These are phyloP conservation scores for Eumaeus atala DNA, from an alignment of 1,140 invertebrate genomes.

Conservation along the genomic window DNA sequence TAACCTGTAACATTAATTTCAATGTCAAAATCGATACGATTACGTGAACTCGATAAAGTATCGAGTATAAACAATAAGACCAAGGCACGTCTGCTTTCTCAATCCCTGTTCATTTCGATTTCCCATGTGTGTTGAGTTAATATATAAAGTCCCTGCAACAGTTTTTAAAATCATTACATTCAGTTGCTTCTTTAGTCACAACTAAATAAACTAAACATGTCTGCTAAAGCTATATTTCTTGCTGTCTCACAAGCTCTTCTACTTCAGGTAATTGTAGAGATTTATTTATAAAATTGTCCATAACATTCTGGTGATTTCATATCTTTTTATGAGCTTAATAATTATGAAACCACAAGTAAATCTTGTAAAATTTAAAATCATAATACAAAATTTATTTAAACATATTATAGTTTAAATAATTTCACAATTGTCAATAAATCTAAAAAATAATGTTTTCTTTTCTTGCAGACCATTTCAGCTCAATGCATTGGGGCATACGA, in stretches of 20 bases:
- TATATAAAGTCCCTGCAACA: no score
- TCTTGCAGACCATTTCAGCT: conserved; percentile 14
- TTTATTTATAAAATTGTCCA: background rate
- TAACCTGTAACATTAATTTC: no score
- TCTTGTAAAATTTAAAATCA: background rate
- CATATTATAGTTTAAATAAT: background rate
- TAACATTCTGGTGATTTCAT: background rate
- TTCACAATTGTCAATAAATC: background rate
- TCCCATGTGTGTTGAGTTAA: no score
- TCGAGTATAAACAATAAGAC: no score
- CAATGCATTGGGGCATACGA: conserved; percentile 19
- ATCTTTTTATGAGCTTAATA: background rate
- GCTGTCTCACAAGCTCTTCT: background rate
- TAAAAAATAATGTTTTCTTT: background rate
- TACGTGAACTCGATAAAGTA: no score
- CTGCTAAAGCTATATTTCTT: background rate
- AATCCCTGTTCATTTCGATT: no score
- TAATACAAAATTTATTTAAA: background rate
- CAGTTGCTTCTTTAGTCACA: no score
- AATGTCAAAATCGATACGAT: no score
- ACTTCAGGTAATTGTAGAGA: background rate
- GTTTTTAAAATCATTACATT: no score
- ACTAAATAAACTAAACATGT: background rate
- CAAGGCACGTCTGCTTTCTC: no score
- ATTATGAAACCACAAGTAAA: background rate